These are phyloP conservation scores for Linnaemya tessellans DNA, from an alignment of 2,888 invertebrate species.

Conservation along the genomic window DNA sequence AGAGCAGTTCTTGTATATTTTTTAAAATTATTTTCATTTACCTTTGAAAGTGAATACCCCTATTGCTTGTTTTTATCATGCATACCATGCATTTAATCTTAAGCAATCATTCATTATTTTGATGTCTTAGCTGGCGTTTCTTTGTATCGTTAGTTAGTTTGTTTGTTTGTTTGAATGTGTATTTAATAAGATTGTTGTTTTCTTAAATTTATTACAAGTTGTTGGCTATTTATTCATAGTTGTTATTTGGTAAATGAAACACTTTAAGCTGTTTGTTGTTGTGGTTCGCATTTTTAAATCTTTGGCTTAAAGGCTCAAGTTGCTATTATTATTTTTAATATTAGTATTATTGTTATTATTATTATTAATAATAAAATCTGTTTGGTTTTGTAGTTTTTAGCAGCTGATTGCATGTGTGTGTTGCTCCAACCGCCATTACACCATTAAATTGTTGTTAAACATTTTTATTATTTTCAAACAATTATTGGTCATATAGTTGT, in stretches of 20 bases:
- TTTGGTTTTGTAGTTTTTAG: conserved; percentile 23
- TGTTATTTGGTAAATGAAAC: background rate
- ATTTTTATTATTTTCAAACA: conserved; percentile 56
- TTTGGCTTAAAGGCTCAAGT: conserved; percentile 32
- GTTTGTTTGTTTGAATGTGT: background rate
- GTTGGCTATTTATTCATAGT: conserved; percentile 1
- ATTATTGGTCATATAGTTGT: conserved; percentile 48
- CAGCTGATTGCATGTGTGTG: conserved; percentile 24
- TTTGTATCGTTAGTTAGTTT: background rate
- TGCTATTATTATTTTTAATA: conserved; percentile 17
- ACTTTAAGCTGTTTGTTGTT: conserved; percentile 23
- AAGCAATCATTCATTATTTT: conserved; percentile 48
- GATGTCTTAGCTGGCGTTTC: conserved; percentile 28
- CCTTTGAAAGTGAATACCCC: background rate
- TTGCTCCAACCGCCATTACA: conserved; percentile 63
- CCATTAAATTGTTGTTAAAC: conserved; percentile 70
- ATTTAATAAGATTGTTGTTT: conserved; percentile 28
- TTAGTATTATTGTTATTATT: conserved; percentile 16
- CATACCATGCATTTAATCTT: conserved; percentile 30
- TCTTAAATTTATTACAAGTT: conserved; percentile 26
- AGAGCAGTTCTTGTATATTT: no score
- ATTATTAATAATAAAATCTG: conserved; percentile 33
- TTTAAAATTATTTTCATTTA: background rate
- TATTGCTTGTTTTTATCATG: background rate
- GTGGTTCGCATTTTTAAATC: conserved; percentile 34